Percentiles rank a stretch among this genome's conserved stretches.
Conservation (phyloP, 2,888 invertebrate genomes). For the Buathra laborator region DNA sequence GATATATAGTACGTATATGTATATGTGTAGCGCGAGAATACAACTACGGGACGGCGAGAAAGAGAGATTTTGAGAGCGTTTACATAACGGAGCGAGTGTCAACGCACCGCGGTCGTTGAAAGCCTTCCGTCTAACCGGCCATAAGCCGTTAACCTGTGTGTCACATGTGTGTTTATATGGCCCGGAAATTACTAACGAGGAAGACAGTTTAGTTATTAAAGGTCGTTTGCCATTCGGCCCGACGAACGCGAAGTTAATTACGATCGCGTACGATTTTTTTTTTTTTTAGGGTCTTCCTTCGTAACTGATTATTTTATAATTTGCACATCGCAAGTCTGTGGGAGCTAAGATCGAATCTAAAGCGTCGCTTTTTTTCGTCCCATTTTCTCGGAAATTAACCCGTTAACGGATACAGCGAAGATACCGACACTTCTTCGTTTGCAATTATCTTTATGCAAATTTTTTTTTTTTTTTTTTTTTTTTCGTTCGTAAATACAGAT, state of each 20-base stretch:
- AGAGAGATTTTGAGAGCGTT: slow-evolving; percentile 75
- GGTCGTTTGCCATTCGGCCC: slow-evolving; percentile 8
- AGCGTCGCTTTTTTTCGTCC: slow-evolving; percentile 6
- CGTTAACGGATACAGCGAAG: no score
- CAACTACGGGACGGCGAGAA: slow-evolving; percentile 48
- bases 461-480: no score
- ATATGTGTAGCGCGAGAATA: slow-evolving; percentile 15
- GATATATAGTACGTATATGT: slow-evolving; percentile 27
- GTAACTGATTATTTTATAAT: background rate
- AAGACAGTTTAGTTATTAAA: slow-evolving; percentile 17
- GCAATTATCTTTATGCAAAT: no score
- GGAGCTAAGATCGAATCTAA: background rate
- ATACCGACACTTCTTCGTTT: no score
- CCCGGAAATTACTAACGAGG: slow-evolving; percentile 36
- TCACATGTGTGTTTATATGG: slow-evolving; percentile 24
- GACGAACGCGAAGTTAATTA: background rate
- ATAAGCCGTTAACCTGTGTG: slow-evolving; percentile 57
- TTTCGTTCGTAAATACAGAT: no score
- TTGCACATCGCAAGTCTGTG: background rate
- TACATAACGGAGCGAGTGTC: slow-evolving; percentile 77
- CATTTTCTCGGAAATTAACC: background rate
- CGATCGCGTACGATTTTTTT: background rate
- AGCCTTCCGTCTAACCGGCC: slow-evolving; percentile 49
- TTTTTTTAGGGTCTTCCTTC: background rate
- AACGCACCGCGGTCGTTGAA: slow-evolving; percentile 66